Evolutionary conservation across 2,888 invertebrate genomes (phyloP).

Genomic region (Acanthococcus lagerstroemiae): DNA sequence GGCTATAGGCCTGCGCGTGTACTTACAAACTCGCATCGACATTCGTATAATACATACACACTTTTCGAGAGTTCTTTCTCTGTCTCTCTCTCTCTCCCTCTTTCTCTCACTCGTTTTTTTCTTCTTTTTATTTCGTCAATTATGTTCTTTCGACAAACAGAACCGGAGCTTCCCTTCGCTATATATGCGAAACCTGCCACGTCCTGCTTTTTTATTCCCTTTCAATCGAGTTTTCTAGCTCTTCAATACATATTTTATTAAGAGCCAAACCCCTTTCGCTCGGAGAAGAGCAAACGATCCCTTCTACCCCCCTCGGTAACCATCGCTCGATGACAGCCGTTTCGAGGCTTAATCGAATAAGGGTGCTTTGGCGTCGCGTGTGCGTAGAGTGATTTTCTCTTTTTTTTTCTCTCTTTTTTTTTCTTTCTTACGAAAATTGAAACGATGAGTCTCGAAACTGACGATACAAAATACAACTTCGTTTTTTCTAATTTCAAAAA

Average conservation of each 20-base stretch:
- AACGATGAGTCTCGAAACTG: slow-evolving; percentile 8
- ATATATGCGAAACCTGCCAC: neutral
- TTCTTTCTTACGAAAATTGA: slow-evolving; percentile 1
- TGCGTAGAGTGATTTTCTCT: neutral
- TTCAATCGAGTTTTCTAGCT: neutral
- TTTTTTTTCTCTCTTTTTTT: no score
- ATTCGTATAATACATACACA: neutral
- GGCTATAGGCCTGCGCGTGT: neutral
- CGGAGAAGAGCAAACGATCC: slow-evolving; percentile 23
- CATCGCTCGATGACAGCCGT: slow-evolving; percentile 3
- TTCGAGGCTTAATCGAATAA: neutral
- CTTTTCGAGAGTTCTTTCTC: neutral
- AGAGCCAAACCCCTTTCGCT: slow-evolving; percentile 28
- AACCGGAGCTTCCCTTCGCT: neutral
- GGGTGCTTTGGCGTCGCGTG: neutral
- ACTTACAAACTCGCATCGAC: neutral
- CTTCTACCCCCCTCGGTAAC: neutral
- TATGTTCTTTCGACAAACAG: neutral
- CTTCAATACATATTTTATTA: slow-evolving; percentile 28
- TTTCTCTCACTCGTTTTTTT: neutral
- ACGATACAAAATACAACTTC: no score
- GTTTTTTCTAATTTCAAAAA: no score
- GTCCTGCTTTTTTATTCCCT: neutral
- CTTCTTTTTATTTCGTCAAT: neutral
- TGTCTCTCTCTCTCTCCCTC: neutral